These are phyloP conservation scores for Odocoileus hemionus DNA, from an alignment of 2,113 vertebrate species.

Conservation along the genomic window DNA sequence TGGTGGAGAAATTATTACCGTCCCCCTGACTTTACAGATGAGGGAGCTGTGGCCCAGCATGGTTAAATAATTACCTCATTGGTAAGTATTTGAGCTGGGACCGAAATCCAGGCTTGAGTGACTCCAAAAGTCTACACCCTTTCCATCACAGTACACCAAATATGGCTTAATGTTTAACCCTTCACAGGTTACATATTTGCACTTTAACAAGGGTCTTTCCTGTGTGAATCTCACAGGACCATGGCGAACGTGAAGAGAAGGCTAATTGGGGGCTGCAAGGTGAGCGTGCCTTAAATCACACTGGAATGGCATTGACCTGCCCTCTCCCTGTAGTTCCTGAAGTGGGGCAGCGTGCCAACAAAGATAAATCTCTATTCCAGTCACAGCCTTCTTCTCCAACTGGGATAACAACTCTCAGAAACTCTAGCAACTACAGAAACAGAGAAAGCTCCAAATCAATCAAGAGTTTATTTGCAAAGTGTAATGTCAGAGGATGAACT, in stretches of 20 bases:
- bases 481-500: slow-evolving; percentile 43
- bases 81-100: neutral
- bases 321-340: slow-evolving; percentile 11
- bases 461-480: slow-evolving; percentile 65
- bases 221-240: slow-evolving; percentile 58
- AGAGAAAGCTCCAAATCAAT: slow-evolving; percentile 34
- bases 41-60: neutral
- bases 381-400: neutral
- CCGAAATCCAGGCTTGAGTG: neutral
- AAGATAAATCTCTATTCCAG: slow-evolving; percentile 42
- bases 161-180: slow-evolving; percentile 61
- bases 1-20: neutral
- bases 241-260: slow-evolving; percentile 27
- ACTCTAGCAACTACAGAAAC: slow-evolving; percentile 41
- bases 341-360: neutral
- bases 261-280: slow-evolving; percentile 5
- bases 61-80: slow-evolving; percentile 23
- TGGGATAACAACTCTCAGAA: slow-evolving; percentile 49
- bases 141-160: slow-evolving; percentile 34
- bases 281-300: slow-evolving; percentile 50
- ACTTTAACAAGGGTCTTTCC: slow-evolving; percentile 51
- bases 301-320: neutral
- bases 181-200: slow-evolving; percentile 48
- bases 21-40: neutral
- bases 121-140: slow-evolving; percentile 1